Base-by-base conservation (phyloP, 2,113 vertebrate species). In the Ammospiza nelsoni region DNA sequence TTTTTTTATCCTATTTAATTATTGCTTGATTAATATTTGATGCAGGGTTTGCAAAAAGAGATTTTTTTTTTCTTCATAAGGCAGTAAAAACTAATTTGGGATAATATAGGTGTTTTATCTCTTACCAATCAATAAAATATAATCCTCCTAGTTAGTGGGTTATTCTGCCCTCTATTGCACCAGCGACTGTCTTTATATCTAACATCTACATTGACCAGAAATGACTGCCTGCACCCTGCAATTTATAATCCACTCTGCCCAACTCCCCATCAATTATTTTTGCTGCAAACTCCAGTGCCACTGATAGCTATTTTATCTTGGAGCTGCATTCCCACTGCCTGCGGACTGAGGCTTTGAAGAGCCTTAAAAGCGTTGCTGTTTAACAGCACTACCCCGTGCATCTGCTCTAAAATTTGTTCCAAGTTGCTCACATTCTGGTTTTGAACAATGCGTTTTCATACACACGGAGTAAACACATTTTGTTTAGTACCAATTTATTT, bases 221-320 rank as follows among this genome's bases (percentile, higher is more conserved):
- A 90, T 75, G 55, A 89, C 66, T 92, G 69, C 62, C 33, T 51
- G 66, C 31, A 66, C 61, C 83, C 92, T 95, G 85, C 59, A 54
- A 96, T 92, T 96, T 78, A 87, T 96, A 97, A 97, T 95, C 83
- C 77, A 22, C 83, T 95, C 77, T 90, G 44, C 93, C 77, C 88
- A 90, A 84, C 76, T 95, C 54, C 83, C 94, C 92, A 93, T 97
- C 96, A 96, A 85, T 96, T 97, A 94, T 95, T 94, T 96, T 97
- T 92, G 77, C 85, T 87, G 76, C 80, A 93, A 69, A 82, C 67
- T 66, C 85, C 65, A 85, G 80, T 91, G 68, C 77, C 80, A 66
- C 84, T 93, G 96, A 89, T 87, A 93, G 91, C 66, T 92, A 68
- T 96, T 97, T 97, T 97, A 97, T 97, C 96, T 97, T 93, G 63